Evolutionary conservation across 2,888 invertebrate genomes (phyloP).

Genomic region (Lamproptera curius): DNA sequence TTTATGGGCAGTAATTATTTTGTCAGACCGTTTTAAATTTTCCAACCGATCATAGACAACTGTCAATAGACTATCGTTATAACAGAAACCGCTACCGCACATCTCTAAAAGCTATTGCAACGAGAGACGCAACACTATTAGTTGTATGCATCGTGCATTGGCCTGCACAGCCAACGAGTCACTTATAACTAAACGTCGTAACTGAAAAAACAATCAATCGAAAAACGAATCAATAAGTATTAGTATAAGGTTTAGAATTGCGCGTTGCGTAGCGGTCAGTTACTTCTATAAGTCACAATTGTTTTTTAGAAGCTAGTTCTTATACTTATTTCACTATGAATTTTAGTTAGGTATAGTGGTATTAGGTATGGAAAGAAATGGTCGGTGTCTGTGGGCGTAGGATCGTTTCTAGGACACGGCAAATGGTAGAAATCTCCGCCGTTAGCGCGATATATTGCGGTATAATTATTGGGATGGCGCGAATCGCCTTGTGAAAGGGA

Average conservation of each 20-base stretch:
- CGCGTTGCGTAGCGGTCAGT: neutral
- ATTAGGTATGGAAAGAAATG: constrained; percentile 75
- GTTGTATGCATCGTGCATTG: constrained; percentile 78
- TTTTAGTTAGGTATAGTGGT: constrained; percentile 70
- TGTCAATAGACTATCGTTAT: constrained; percentile 25
- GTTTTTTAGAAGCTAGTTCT: constrained; percentile 72
- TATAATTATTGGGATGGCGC: constrained; percentile 37
- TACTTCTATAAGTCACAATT: constrained; percentile 19
- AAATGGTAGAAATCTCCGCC: constrained; percentile 68
- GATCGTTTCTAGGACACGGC: constrained; percentile 70
- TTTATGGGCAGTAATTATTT: no score
- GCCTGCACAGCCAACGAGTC: constrained; percentile 66
- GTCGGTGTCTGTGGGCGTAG: constrained; percentile 61
- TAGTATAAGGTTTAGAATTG: constrained; percentile 16
- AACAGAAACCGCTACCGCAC: constrained; percentile 17
- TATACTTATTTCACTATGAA: constrained; percentile 76
- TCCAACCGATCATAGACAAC: neutral
- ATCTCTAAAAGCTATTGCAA: constrained; percentile 36
- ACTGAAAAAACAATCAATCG: constrained; percentile 18
- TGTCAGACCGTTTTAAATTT: no score
- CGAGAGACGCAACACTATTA: constrained; percentile 64
- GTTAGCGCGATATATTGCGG: constrained; percentile 42
- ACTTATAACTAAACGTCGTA: constrained; percentile 38
- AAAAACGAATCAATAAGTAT: constrained; percentile 28
- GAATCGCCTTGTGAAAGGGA: constrained; percentile 28